Evolutionary conservation across 2,797 vertebrate genomes (phyloP), one percentile per base, ranked within the genome.

Genomic region (Melanotaenia nigrans): DNA sequence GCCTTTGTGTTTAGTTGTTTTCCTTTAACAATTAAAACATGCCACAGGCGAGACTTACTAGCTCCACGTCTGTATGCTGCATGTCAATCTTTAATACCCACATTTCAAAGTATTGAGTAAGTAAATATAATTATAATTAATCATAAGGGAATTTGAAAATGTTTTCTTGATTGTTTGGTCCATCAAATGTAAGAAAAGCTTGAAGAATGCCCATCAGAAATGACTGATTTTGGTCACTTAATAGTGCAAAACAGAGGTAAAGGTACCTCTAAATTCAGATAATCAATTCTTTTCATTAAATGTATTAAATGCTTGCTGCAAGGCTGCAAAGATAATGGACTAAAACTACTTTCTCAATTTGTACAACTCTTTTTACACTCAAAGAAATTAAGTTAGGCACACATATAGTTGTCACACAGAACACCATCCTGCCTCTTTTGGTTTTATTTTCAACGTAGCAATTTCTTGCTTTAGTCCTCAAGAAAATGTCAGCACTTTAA

Each of bases 401-500:
- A 63, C 11, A 40, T 16, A 9, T 25, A 25, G 35, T 30, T 55
- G 35, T 73, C 38, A 58, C 40, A 66, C 25, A 59, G 18, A 71
- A 68, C 35, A 51, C 65, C 59, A 33, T 36, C 56, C 63, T 63
- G 56, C 66, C 62, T 56, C n/a, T 36, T 4, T 30, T 6, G 33
- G n/a, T 63, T 24, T 0, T n/a, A 47, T 0, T 56, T 57, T 51
- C 59, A 62, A 0, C 47, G 1, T 25, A 13, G 13, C 7, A 67
- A 36, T 70, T 45, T 76, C 56, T 63, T 38, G 1, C 36, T 67
- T 65, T 30, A 22, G 51, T 61, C 3, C 1, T 25, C 51, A 42
- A 69, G 33, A 57, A 64, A 73, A 76, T 68, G 55, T 76, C 71
- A 77, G 30, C 49, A 33, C 63, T 68, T 77, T 62, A 62, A 57